A percentile compares a stretch with the other conserved stretches of the same genome.
Conservation (phyloP, 2,113 vertebrate species). For the Eulemur rufifrons region DNA sequence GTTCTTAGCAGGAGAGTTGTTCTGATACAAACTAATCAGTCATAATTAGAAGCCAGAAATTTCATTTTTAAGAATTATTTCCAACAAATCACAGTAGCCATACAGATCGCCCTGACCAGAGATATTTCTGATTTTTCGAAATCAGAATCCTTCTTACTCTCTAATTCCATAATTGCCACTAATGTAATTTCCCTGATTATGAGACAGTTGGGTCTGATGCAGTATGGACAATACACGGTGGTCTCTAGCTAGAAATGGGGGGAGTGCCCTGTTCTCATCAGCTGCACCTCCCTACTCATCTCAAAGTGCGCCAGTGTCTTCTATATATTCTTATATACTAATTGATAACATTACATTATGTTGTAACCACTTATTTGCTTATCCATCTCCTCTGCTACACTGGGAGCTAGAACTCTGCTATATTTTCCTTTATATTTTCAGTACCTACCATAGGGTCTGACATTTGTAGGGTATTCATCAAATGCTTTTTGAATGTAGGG, state of each 20-base stretch:
- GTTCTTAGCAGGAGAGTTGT: neutral
- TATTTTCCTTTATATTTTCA: neutral
- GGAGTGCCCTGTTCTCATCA: neutral
- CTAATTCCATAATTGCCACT: neutral
- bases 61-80: conserved; percentile 33
- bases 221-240: neutral
- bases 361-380: neutral
- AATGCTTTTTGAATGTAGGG: neutral
- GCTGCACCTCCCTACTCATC: neutral
- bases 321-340: neutral
- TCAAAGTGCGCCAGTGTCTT: neutral
- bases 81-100: neutral
- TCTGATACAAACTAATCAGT: neutral
- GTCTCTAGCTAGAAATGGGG: neutral
- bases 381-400: neutral
- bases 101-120: neutral
- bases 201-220: neutral
- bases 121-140: conserved; percentile 4
- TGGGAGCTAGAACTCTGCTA: neutral
- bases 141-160: neutral
- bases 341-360: too few species aligned
- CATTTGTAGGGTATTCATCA: neutral
- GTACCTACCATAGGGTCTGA: neutral
- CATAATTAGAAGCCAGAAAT: neutral
- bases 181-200: neutral